phyloP scores from a whole-genome alignment of 1,140 invertebrate species.

The Papilio polytes region DNA sequence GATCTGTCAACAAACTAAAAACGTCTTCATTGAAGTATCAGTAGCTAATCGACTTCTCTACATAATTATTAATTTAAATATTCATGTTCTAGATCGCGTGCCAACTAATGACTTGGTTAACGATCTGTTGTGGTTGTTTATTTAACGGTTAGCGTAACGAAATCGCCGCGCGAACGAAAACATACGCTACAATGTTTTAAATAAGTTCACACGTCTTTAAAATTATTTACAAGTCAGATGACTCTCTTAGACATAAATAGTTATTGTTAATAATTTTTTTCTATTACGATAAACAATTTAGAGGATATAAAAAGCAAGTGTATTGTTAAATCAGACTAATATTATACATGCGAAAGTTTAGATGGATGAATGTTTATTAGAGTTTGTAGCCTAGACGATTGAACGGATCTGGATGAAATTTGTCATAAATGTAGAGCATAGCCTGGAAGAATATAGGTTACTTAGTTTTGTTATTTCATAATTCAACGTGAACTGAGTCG shows the following conservation, averaged over 20 bases:
- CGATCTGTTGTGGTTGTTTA: conserved; percentile 53
- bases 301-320: too few species aligned
- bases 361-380: too few species aligned
- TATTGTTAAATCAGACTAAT: too few species aligned
- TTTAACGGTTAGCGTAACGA: conserved; percentile 54
- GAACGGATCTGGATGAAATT: too few species aligned
- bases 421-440: too few species aligned
- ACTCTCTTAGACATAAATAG: too few species aligned
- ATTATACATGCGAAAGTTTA: too few species aligned
- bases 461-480: too few species aligned
- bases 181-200: not conserved
- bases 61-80: conserved; percentile 39
- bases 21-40: not conserved
- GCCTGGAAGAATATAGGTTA: too few species aligned
- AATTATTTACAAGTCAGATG: not conserved
- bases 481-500: too few species aligned
- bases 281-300: not conserved
- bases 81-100: conserved; percentile 36
- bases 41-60: conserved; percentile 18
- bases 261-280: not conserved
- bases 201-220: not conserved
- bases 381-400: too few species aligned
- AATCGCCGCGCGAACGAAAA: conserved; percentile 40
- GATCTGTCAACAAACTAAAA: not conserved
- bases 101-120: conserved; percentile 40